Conservation (phyloP, 1,140 invertebrate genomes). For the Drosophila nigrodunni region DNA sequence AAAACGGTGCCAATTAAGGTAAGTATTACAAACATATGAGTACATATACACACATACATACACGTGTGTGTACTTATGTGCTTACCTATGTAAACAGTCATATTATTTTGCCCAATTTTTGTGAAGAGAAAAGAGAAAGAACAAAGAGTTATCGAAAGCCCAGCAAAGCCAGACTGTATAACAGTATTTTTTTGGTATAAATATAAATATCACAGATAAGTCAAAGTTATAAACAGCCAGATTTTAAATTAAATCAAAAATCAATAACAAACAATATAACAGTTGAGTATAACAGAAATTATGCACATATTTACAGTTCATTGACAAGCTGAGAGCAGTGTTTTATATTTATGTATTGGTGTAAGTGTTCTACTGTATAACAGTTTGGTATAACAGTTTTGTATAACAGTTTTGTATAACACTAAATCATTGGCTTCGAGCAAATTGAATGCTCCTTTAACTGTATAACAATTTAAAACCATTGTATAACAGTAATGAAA, state of each 20-base stretch:
- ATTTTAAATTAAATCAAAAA: neutral
- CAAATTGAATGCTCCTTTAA: no score
- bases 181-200: neutral
- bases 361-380: neutral
- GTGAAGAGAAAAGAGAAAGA: neutral
- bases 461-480: neutral
- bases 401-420: neutral
- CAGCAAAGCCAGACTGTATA: neutral
- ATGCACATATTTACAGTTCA: no score
- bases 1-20: constrained; percentile 43
- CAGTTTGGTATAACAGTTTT: neutral
- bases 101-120: constrained; percentile 18
- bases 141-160: neutral
- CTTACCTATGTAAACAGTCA: neutral
- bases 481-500: neutral
- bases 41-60: constrained; percentile 5
- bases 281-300: neutral
- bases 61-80: constrained; percentile 6
- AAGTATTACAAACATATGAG: constrained; percentile 26
- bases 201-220: neutral
- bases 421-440: neutral
- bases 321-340: no score
- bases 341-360: no score
- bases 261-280: neutral
- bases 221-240: neutral